Conservation (phyloP, 2,888 invertebrate species). For the Eilema caniola region DNA sequence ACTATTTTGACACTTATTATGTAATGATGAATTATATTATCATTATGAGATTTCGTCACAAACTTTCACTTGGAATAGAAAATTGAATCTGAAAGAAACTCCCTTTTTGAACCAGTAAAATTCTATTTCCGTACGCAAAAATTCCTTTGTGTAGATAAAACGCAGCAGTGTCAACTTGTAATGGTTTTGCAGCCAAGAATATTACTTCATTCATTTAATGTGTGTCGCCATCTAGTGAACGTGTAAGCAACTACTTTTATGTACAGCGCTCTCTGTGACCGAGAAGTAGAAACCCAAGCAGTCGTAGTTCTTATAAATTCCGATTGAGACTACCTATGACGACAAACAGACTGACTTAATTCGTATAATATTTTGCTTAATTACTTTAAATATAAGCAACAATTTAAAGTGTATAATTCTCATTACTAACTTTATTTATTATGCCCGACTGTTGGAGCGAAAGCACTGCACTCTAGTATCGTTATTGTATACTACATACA, state of each 20-base stretch:
- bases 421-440: not conserved
- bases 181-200: not conserved
- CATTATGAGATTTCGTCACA: no score
- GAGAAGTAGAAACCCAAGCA: not conserved
- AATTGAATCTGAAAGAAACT: no score
- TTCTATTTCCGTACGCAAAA: no score
- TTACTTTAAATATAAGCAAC: not conserved
- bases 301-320: not conserved
- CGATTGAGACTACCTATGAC: not conserved
- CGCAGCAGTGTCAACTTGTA: not conserved
- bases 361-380: not conserved
- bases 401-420: not conserved
- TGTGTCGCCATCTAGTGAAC: constrained; percentile 7
- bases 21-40: no score
- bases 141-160: not conserved
- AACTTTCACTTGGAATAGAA: no score
- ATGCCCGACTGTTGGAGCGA: not conserved
- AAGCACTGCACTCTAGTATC: constrained; percentile 6
- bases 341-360: no score
- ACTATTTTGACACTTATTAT: no score
- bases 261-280: not conserved
- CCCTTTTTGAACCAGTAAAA: no score
- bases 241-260: not conserved
- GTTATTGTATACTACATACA: not conserved
- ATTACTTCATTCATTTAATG: not conserved